Base-by-base conservation (phyloP, 2,888 invertebrate genomes). In the Holacanthella duospinosa region DNA sequence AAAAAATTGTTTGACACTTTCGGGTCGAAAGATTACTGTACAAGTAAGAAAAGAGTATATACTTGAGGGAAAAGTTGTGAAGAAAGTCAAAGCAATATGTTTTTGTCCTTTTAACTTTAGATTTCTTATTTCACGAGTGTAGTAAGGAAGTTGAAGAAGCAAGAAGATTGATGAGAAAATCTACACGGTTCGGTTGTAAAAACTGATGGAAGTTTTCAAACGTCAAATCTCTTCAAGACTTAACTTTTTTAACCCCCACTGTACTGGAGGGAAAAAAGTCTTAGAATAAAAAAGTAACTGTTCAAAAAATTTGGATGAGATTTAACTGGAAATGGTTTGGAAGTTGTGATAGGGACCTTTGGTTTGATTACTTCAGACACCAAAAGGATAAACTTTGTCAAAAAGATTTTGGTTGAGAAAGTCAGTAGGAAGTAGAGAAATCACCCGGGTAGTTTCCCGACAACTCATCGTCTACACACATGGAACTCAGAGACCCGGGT, bases 381-480 rank as follows among this genome's bases (percentile, higher is more conserved):
- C 19, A 48, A 21, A n/a, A 48, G 48, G 48, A 36, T 6, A 12
- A 36, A 36, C 16, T 36, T 36, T 36, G 36, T 36, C 36, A 36
- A 36, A 16, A 6, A 36, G 9, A 12, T 36, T 36, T 36, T 16
- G n/a, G n/a, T n/a, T n/a, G 36, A 36, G 36, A 36, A 16, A 48
- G 48, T n/a, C 19, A 48, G 48, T 9, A n/a, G n/a, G n/a, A n/a
- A n/a, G n/a, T n/a, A n/a, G n/a, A n/a, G 48, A 48, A 48, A 21
- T 48, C 21, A 48, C 48, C 48, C 48, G 48, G 48, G 48, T 48
- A 48, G 48, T 21, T 48, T 48, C 48, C 48, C 48, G 48, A 48
- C 48, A 48, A 48, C 16, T 48, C 16, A 48, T 21, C 4, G 19
- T 21, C 12, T 21, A 9, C 48, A n/a, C 48, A 48, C 48, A 36